Percentiles rank a stretch among this genome's conserved stretches.
Evolutionary conservation across 1,140 invertebrate genomes (phyloP).

Genomic region (Venustaconcha ellipsiformis): DNA sequence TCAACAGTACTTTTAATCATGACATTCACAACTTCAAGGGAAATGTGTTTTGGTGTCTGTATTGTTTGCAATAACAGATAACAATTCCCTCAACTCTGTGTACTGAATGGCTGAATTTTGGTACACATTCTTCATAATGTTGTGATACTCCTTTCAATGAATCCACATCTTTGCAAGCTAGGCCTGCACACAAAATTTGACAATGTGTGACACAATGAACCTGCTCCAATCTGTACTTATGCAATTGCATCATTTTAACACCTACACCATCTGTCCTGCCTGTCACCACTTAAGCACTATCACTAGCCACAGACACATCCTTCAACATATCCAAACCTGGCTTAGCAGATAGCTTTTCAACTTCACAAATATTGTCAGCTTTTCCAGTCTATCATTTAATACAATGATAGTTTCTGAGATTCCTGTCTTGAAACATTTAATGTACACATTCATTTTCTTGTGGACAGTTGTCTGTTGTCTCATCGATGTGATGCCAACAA

Average conservation of each 20-base stretch:
- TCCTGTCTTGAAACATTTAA: slow-evolving; percentile 8
- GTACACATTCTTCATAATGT: slow-evolving; percentile 17
- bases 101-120: slow-evolving; percentile 26
- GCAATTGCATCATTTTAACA: neutral
- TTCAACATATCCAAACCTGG: neutral
- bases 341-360: neutral
- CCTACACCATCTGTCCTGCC: slow-evolving; percentile 3
- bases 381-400: slow-evolving; percentile 1
- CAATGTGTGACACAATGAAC: slow-evolving; percentile 18
- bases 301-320: slow-evolving; percentile 11
- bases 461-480: slow-evolving; percentile 20
- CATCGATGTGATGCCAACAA: slow-evolving; percentile 19
- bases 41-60: slow-evolving; percentile 3
- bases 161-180: slow-evolving; percentile 5
- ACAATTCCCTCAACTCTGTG: slow-evolving; percentile 10
- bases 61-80: slow-evolving; percentile 6
- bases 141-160: slow-evolving; percentile 11
- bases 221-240: slow-evolving; percentile 9
- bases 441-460: slow-evolving; percentile 26
- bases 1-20: too few species aligned
- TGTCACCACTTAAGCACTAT: slow-evolving; percentile 11
- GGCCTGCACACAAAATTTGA: slow-evolving; percentile 10
- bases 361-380: neutral
- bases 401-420: slow-evolving; percentile 5
- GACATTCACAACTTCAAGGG: neutral